A percentile compares a stretch with the other conserved stretches of the same genome.
Evolutionary conservation across 2,113 vertebrate genomes (phyloP).

Genomic region (Suncus etruscus): DNA sequence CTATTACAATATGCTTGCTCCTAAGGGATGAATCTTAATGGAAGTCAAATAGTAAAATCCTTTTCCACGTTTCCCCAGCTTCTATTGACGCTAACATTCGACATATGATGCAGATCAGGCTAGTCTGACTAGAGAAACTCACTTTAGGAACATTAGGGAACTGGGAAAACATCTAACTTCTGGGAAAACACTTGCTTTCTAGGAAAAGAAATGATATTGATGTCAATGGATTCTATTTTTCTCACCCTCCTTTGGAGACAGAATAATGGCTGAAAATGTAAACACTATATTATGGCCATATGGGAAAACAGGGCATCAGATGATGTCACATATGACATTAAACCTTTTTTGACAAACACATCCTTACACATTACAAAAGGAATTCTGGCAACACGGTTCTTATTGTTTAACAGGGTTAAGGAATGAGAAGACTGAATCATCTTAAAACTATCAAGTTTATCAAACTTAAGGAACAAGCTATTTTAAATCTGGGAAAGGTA

Average conservation of each 20-base stretch:
- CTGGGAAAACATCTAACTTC: not conserved
- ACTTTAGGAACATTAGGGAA: not conserved
- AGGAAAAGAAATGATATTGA: not conserved
- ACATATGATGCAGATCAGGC: not conserved
- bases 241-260: not conserved
- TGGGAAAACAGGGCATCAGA: not conserved
- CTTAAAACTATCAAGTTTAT: not conserved
- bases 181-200: conserved; percentile 22
- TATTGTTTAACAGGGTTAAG: not conserved
- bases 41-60: conserved; percentile 43
- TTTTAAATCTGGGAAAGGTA: not conserved
- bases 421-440: not conserved
- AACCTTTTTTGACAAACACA: not conserved
- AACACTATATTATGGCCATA: not conserved
- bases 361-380: not conserved
- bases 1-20: not conserved
- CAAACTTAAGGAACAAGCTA: not conserved
- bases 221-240: not conserved
- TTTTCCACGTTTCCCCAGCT: not conserved
- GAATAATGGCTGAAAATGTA: not conserved
- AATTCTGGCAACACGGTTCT: not conserved
- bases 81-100: not conserved
- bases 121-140: not conserved
- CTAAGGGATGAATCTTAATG: not conserved
- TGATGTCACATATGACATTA: not conserved